Percentiles rank a stretch among this genome's conserved stretches.
phyloP scores from a whole-genome alignment of 2,888 invertebrate genomes.

The Lordiphosa andalusiaca region DNA sequence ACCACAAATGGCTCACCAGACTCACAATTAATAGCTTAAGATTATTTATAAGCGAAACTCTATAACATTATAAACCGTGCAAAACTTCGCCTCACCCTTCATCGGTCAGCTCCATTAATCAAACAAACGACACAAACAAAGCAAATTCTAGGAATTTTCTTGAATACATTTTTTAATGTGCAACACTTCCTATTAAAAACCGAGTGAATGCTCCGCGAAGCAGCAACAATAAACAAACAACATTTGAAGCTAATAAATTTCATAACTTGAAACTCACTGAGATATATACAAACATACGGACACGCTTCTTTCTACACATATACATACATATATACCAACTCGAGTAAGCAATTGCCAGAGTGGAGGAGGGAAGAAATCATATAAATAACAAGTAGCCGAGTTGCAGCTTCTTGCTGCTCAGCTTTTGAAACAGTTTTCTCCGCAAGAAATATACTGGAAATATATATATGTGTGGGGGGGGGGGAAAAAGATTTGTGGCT shows the following conservation, averaged over 20 bases:
- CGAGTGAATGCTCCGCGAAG: constrained; percentile 2
- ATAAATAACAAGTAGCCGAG: constrained; percentile 13
- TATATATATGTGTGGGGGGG: no score
- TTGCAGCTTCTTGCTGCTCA: constrained; percentile 8
- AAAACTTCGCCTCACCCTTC: constrained; percentile 13
- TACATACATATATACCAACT: neutral
- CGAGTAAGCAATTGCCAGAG: neutral
- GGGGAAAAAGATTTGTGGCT: constrained; percentile 26
- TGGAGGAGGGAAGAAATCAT: constrained; percentile 7
- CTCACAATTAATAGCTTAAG: no score
- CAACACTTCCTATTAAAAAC: constrained; percentile 30
- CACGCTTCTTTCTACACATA: neutral
- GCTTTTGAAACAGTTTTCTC: constrained; percentile 13
- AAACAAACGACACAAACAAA: constrained; percentile 17
- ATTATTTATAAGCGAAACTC: constrained; percentile 10
- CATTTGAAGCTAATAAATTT: constrained; percentile 29
- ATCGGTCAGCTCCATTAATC: constrained; percentile 26
- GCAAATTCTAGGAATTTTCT: constrained; percentile 26
- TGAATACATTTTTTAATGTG: constrained; percentile 21
- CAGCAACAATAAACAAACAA: constrained; percentile 4
- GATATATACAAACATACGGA: constrained; percentile 11
- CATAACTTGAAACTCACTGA: constrained; percentile 17
- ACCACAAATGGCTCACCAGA: no score
- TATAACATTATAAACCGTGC: constrained; percentile 23
- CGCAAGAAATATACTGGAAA: neutral